A percentile compares a stretch with the other conserved stretches of the same genome.
Evolutionary conservation across 2,113 vertebrate species (phyloP).

Genomic region (Hiodon tergisus): DNA sequence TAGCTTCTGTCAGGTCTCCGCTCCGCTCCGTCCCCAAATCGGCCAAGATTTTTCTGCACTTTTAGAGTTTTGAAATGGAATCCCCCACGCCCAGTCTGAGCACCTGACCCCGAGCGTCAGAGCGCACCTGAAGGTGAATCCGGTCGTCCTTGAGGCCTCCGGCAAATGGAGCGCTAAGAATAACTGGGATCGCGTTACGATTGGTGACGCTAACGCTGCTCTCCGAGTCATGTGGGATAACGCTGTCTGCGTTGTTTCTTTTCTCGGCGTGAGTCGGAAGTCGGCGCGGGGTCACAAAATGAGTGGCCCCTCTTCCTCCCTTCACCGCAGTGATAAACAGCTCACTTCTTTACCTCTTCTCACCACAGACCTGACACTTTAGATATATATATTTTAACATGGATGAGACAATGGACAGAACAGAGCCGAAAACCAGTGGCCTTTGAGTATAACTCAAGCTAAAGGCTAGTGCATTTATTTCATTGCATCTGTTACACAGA

Average conservation of each 20-base stretch:
- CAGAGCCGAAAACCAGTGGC: too few species aligned
- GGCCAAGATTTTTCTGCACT: too few species aligned
- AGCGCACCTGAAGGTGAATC: constrained; percentile 24
- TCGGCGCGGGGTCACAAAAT: too few species aligned
- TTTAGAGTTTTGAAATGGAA: not conserved
- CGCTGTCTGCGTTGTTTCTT: not conserved
- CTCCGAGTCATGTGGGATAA: constrained; percentile 19
- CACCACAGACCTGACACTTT: constrained; percentile 39
- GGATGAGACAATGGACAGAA: too few species aligned
- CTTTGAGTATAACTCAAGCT: too few species aligned
- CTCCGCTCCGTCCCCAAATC: too few species aligned
- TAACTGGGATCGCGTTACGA: constrained; percentile 29
- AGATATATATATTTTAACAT: not conserved
- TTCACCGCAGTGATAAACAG: constrained; percentile 48
- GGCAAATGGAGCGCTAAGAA: constrained; percentile 23
- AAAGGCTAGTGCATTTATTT: too few species aligned
- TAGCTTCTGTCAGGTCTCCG: not conserved
- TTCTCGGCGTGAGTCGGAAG: too few species aligned
- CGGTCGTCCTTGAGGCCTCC: constrained; percentile 16
- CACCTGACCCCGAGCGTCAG: not conserved
- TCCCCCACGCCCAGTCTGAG: not conserved
- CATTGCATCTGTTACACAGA: too few species aligned
- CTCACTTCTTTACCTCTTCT: constrained; percentile 22
- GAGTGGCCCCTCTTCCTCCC: constrained; percentile 35
- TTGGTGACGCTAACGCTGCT: constrained; percentile 19